Conservation (phyloP, 2,888 invertebrate species). For the Zaprionus bogoriensis region DNA sequence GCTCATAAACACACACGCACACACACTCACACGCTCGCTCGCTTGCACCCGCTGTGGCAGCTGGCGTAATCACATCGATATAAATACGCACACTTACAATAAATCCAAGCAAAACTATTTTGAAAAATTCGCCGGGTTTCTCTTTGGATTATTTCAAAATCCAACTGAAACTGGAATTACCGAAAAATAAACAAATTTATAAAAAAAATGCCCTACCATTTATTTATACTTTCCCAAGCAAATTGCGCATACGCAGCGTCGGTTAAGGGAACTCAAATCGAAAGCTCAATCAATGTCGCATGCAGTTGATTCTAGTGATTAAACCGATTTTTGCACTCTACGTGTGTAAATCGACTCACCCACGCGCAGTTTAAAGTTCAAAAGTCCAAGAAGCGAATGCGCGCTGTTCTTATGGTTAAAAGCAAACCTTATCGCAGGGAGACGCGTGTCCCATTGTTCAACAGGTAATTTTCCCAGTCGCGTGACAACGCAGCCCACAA, state of each 20-base stretch:
- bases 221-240: neutral
- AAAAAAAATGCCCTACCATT: neutral
- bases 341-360: neutral
- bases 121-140: neutral
- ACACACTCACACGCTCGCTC: constrained; percentile 1
- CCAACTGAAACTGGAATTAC: neutral
- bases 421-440: constrained; percentile 23
- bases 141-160: neutral
- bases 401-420: constrained; percentile 12
- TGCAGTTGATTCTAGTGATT: neutral
- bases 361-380: constrained; percentile 27
- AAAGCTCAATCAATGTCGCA: neutral
- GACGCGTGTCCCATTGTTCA: constrained; percentile 34
- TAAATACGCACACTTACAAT: constrained; percentile 11
- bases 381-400: constrained; percentile 30
- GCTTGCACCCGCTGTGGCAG: constrained; percentile 8
- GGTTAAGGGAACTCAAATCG: neutral
- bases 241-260: neutral
- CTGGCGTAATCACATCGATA: constrained; percentile 27
- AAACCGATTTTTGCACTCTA: neutral
- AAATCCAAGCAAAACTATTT: constrained; percentile 1
- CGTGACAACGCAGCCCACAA: too few relatives aligned
- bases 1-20: neutral
- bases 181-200: neutral
- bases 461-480: constrained; percentile 35